These are phyloP conservation scores for Thryonomys swinderianus DNA, from an alignment of 2,113 vertebrate species.

Conservation along the genomic window DNA sequence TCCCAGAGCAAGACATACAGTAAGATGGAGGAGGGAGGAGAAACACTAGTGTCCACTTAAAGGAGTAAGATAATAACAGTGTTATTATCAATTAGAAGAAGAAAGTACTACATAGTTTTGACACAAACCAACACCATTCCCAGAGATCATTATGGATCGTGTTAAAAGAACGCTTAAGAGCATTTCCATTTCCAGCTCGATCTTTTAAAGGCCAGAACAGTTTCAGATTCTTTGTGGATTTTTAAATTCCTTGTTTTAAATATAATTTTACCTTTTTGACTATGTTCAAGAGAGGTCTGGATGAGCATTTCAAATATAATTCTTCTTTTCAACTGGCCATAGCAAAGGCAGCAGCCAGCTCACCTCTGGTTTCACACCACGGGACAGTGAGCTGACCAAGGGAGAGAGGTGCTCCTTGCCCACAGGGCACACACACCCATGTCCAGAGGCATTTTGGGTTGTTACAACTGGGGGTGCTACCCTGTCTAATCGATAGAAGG, in stretches of 20 bases:
- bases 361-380: background rate
- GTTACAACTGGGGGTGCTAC: background rate
- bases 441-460: background rate
- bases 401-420: background rate
- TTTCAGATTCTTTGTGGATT: background rate
- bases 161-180: background rate
- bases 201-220: background rate
- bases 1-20: background rate
- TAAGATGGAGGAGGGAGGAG: background rate
- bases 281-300: background rate
- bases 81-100: background rate
- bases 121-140: background rate
- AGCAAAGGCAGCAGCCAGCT: background rate
- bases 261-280: background rate
- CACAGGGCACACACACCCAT: accelerated
- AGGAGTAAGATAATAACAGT: background rate
- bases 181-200: background rate
- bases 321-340: background rate
- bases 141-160: accelerated
- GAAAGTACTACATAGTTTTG: background rate
- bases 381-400: background rate
- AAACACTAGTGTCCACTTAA: background rate
- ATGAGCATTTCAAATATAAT: background rate
- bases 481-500: accelerated
- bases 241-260: background rate